These are phyloP conservation scores for Pterophyllum scalare DNA, from an alignment of 2,113 vertebrate species.

Conservation along the genomic window DNA sequence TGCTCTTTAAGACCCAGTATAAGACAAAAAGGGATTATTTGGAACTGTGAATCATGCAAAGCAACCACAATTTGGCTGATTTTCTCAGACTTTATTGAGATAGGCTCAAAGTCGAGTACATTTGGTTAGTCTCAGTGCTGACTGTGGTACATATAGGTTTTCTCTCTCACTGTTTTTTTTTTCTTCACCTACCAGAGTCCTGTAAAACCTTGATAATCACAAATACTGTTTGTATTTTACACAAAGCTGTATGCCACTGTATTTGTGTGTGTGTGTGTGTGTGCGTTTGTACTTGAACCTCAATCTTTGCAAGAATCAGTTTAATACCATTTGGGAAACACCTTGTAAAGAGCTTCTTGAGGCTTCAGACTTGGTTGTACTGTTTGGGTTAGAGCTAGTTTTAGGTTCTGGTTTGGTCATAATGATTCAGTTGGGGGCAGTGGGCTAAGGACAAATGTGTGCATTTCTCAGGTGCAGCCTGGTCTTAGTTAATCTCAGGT, in stretches of 20 bases:
- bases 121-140: no score
- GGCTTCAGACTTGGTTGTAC: background rate
- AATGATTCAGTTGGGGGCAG: background rate
- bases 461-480: slow-evolving; percentile 36
- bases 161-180: background rate
- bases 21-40: background rate
- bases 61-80: background rate
- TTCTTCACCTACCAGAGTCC: background rate
- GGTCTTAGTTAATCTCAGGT: slow-evolving; percentile 57
- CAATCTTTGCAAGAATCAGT: background rate
- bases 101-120: no score
- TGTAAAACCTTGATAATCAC: background rate
- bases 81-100: background rate
- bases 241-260: background rate
- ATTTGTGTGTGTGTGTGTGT: background rate
- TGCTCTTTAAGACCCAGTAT: background rate
- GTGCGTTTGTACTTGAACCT: background rate
- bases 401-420: background rate
- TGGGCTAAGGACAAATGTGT: background rate
- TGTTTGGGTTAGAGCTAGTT: background rate
- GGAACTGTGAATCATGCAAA: background rate
- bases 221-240: slow-evolving; percentile 15
- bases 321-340: background rate
- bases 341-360: background rate
- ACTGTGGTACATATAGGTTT: no score